Evolutionary conservation across 1,140 invertebrate genomes (phyloP).

Genomic region (Drosophila novamexicana): DNA sequence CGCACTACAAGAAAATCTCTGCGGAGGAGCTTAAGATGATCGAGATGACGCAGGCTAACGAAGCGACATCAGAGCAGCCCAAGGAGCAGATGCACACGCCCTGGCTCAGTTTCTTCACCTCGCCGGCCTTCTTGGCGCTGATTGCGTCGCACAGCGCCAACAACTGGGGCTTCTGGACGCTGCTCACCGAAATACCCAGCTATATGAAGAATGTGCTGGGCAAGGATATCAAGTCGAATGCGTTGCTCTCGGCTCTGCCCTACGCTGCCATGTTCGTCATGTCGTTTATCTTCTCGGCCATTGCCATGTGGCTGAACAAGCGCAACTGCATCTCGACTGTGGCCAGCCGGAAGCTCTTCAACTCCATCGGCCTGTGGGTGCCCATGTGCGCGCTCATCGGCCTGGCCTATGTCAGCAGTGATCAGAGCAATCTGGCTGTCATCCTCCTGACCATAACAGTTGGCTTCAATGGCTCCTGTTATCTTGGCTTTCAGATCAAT

Average conservation of each 20-base stretch:
- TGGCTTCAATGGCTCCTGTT: slow-evolving; percentile 90
- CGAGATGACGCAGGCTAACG: slow-evolving; percentile 75
- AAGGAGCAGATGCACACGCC: slow-evolving; percentile 80
- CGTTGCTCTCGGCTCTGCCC: slow-evolving; percentile 91
- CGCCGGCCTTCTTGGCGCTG: slow-evolving; percentile 92
- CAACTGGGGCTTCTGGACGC: slow-evolving; percentile 97
- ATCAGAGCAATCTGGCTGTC: slow-evolving; percentile 86
- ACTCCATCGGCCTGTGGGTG: slow-evolving; percentile 87
- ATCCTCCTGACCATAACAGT: slow-evolving; percentile 88
- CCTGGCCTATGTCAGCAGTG: slow-evolving; percentile 86
- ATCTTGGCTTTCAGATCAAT: slow-evolving; percentile 89
- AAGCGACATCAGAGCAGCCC: slow-evolving; percentile 35
- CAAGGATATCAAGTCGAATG: slow-evolving; percentile 91
- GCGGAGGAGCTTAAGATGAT: slow-evolving; percentile 88
- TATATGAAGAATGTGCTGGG: slow-evolving; percentile 94
- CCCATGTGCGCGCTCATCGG: slow-evolving; percentile 88
- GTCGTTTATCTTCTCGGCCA: slow-evolving; percentile 87
- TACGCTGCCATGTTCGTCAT: slow-evolving; percentile 90
- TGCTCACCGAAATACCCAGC: slow-evolving; percentile 95
- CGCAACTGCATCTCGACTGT: slow-evolving; percentile 86
- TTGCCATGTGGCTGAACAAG: slow-evolving; percentile 86
- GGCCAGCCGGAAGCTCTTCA: slow-evolving; percentile 88
- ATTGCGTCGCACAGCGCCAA: slow-evolving; percentile 93
- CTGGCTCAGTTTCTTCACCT: slow-evolving; percentile 91
- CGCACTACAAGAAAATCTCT: slow-evolving; percentile 86